Evolutionary conservation across 2,888 invertebrate species (phyloP).

Genomic region (Meta bourneti): DNA sequence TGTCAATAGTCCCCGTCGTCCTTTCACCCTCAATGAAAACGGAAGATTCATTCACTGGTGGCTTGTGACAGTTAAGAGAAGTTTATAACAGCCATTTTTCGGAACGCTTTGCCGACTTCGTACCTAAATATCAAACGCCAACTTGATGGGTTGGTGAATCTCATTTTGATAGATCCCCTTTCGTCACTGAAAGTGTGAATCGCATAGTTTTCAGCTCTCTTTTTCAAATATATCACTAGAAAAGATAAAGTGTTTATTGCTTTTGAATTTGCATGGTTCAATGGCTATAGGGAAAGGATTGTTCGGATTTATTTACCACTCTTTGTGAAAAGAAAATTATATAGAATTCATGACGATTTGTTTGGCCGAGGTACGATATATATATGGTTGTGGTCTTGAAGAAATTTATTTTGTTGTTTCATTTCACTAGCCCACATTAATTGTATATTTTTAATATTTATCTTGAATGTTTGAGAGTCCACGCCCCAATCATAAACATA

Average conservation of each 20-base stretch:
- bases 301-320: too few species aligned
- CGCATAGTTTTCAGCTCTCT: neutral
- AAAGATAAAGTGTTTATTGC: neutral
- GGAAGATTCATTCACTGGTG: neutral
- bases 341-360: too few species aligned
- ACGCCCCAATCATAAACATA: too few species aligned
- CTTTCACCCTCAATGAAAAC: neutral
- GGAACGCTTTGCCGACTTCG: neutral
- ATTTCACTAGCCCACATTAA: too few species aligned
- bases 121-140: too few species aligned
- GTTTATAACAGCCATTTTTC: constrained; percentile 53
- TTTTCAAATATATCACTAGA: neutral
- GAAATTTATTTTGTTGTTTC: too few species aligned
- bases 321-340: too few species aligned
- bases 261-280: neutral
- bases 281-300: too few species aligned
- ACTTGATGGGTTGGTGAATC: neutral
- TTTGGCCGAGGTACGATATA: too few species aligned
- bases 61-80: constrained; percentile 22
- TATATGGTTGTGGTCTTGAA: too few species aligned
- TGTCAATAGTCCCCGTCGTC: constrained; percentile 34
- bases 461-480: too few species aligned
- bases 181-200: neutral
- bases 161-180: neutral
- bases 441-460: too few species aligned